Base-by-base conservation (phyloP, 2,113 vertebrate species). In the Python bivittatus region DNA sequence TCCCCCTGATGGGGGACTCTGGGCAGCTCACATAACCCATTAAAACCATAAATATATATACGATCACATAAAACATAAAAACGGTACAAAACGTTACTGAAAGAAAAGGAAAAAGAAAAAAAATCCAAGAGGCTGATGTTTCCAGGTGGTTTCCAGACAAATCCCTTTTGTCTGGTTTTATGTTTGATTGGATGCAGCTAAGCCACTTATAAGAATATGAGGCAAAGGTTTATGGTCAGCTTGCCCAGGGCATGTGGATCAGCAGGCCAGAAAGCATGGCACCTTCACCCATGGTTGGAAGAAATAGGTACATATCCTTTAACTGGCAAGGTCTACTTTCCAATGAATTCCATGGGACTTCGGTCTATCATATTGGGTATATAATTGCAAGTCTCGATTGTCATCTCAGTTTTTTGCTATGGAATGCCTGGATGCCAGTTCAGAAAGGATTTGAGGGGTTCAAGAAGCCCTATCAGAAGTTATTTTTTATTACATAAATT, bases 91-190 rank as follows among this genome's bases (percentile, higher is more conserved):
- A n/a, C n/a, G n/a, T n/a, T n/a, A n/a, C n/a, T n/a, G n/a, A n/a
- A n/a, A n/a, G n/a, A n/a, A n/a, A n/a, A n/a, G n/a, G n/a, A n/a
- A n/a, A n/a, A n/a, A n/a, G n/a, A n/a, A n/a, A n/a, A n/a, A n/a
- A n/a, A n/a, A n/a, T n/a, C n/a, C n/a, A n/a, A n/a, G n/a, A n/a
- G n/a, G n/a, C n/a, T n/a, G n/a, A n/a, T n/a, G n/a, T n/a, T n/a
- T n/a, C n/a, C n/a, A n/a, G n/a, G n/a, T n/a, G n/a, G n/a, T n/a
- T n/a, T n/a, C n/a, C n/a, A n/a, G n/a, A n/a, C n/a, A n/a, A n/a
- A n/a, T 29, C 6, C 17, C 23, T 38, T 42, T 90, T 96, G 95
- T 86, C 4, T 90, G 90, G 72, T 90, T 92, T 92, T 88, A 2
- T 60, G 48, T 68, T 38, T 90, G 54, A 42, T 20, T 93, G 90